Conservation (phyloP, 1,140 invertebrate genomes). For the Lordiphosa collinella region DNA sequence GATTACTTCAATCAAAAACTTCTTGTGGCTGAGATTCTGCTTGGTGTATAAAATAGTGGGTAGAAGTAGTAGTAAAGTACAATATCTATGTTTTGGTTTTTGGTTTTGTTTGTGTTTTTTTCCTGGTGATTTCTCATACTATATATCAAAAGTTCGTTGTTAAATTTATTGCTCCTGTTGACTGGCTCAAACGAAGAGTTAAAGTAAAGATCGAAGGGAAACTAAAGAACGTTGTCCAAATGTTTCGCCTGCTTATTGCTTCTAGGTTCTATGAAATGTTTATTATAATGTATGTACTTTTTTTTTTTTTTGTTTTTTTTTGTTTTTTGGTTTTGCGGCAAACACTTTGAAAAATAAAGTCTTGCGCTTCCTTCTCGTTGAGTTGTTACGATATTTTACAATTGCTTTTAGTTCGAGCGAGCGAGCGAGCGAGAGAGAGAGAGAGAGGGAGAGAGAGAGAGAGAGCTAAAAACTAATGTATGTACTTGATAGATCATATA, state of each 20-base stretch:
- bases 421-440: conserved; percentile 4
- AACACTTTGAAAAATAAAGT: conserved; percentile 76
- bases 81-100: not conserved
- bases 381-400: conserved; percentile 65
- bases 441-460: conserved; percentile 11
- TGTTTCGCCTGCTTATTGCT: conserved; percentile 3
- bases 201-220: conserved; percentile 10
- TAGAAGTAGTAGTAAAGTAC: no score
- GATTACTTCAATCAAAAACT: no score
- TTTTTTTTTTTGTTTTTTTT: conserved; percentile 2
- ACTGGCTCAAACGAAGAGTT: conserved; percentile 17
- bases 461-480: conserved; percentile 37
- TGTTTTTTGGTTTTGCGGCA: conserved; percentile 39
- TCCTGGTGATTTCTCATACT: not conserved
- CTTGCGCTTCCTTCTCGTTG: conserved; percentile 26
- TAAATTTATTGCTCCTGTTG: conserved; percentile 24
- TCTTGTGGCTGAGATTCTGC: no score
- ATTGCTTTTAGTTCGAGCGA: conserved; percentile 66
- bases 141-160: conserved; percentile 28
- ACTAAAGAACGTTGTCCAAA: conserved; percentile 8
- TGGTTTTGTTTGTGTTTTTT: not conserved
- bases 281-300: not conserved
- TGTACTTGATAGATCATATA: conserved; percentile 1
- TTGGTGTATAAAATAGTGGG: no score
- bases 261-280: not conserved